Conservation (phyloP, 2,113 vertebrate species). For the Nipponia nippon region DNA sequence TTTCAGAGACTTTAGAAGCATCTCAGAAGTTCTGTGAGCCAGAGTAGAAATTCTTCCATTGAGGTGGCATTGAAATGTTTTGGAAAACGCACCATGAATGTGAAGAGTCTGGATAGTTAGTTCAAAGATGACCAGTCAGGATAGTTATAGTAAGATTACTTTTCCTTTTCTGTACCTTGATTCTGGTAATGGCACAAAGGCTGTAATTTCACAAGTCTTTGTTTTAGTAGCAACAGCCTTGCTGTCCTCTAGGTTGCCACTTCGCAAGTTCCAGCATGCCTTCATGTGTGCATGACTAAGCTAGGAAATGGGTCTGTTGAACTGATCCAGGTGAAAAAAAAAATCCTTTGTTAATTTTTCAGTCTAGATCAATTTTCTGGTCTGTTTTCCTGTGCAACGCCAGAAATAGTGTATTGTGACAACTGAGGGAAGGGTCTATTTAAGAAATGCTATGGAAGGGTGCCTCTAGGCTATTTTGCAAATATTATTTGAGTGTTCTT, state of each 20-base stretch:
- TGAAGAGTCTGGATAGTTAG: neutral
- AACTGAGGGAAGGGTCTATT: neutral
- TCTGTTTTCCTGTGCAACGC: neutral
- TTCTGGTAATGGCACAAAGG: neutral
- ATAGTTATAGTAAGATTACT: neutral
- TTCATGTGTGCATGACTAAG: neutral
- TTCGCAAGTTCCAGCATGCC: neutral
- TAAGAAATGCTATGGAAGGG: neutral
- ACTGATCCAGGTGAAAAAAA: neutral
- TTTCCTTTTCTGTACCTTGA: neutral
- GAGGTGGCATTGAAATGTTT: neutral
- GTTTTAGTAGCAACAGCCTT: neutral
- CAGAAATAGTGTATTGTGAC: neutral
- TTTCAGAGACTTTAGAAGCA: neutral
- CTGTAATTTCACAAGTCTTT: neutral
- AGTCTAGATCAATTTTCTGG: neutral
- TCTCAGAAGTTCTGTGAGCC: neutral
- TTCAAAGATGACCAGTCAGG: neutral
- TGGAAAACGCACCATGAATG: neutral
- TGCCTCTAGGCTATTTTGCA: neutral
- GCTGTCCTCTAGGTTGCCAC: neutral
- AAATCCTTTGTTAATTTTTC: neutral
- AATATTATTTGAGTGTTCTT: neutral
- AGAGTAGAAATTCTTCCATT: neutral
- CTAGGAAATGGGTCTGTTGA: neutral